These are phyloP conservation scores for Allobates femoralis DNA, from an alignment of 2,797 vertebrate species.

Conservation along the genomic window DNA sequence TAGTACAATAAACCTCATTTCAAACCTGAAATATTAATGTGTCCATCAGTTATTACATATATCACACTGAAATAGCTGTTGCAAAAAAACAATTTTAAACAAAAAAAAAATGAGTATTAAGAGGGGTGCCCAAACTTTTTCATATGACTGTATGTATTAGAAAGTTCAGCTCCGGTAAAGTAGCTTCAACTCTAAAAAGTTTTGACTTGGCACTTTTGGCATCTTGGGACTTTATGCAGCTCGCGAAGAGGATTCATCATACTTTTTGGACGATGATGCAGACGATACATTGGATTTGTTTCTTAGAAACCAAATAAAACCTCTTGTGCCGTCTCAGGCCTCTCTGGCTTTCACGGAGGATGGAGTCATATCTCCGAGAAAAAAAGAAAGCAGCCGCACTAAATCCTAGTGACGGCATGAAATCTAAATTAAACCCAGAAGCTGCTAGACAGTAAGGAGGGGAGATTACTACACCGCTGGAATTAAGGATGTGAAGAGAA, in stretches of 20 bases:
- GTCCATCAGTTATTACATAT: too few relatives aligned
- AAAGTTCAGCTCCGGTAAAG: constrained; percentile 11
- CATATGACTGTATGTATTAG: too few relatives aligned
- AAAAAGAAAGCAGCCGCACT: constrained; percentile 43
- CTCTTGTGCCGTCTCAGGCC: constrained; percentile 23
- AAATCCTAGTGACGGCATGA: constrained; percentile 60
- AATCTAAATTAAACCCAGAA: constrained; percentile 61
- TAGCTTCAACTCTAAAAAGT: background rate
- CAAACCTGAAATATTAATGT: too few relatives aligned
- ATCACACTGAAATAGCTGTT: too few relatives aligned
- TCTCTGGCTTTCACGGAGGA: constrained; percentile 52
- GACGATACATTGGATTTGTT: constrained; percentile 49
- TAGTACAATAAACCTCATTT: too few relatives aligned
- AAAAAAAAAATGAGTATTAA: too few relatives aligned
- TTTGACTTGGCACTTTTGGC: constrained; percentile 9
- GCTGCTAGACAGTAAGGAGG: constrained; percentile 55
- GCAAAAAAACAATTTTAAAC: too few relatives aligned
- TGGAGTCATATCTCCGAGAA: constrained; percentile 56
- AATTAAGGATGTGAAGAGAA: constrained; percentile 62
- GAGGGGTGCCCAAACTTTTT: too few relatives aligned
- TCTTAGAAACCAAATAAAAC: constrained; percentile 51
- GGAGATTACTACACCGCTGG: constrained; percentile 42
- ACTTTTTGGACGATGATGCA: constrained; percentile 22
- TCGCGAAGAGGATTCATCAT: constrained; percentile 46
- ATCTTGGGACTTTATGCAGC: constrained; percentile 1